Evolutionary conservation across 2,888 invertebrate genomes (phyloP).

Genomic region (Bibio marci): DNA sequence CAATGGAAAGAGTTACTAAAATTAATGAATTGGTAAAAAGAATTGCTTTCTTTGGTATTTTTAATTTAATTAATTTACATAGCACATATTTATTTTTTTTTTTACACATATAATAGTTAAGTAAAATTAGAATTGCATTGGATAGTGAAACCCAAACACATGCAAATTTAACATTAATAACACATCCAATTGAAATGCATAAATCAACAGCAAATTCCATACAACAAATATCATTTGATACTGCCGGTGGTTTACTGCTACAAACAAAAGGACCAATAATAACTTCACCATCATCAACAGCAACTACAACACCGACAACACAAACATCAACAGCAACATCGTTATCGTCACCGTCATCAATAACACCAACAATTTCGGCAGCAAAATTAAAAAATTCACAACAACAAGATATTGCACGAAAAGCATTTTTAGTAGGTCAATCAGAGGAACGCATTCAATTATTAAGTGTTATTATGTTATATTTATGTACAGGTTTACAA

Average conservation of each 20-base stretch:
- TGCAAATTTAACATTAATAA: conserved; percentile 25
- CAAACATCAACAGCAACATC: neutral
- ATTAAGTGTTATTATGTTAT: conserved; percentile 80
- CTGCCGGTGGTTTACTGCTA: conserved; percentile 8
- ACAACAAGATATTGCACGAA: conserved; percentile 11
- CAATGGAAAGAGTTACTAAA: conserved; percentile 51
- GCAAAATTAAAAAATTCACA: neutral
- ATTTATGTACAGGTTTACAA: conserved; percentile 88
- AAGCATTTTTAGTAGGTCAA: conserved; percentile 35
- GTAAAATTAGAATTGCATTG: conserved; percentile 55
- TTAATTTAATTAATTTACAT: neutral
- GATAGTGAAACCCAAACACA: conserved; percentile 49
- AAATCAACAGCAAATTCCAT: conserved; percentile 5
- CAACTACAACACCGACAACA: neutral
- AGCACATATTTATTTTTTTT: conserved; percentile 9
- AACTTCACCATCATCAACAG: neutral
- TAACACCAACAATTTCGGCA: neutral
- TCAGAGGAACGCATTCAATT: conserved; percentile 80
- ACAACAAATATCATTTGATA: conserved; percentile 4
- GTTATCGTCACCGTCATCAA: neutral
- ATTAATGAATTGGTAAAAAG: conserved; percentile 66
- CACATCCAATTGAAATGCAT: conserved; percentile 26
- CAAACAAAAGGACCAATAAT: conserved; percentile 11
- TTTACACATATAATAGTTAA: too few species aligned
- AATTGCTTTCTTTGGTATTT: neutral